Base-by-base conservation (phyloP, 2,797 vertebrate species). In the Chromobotia macracanthus region DNA sequence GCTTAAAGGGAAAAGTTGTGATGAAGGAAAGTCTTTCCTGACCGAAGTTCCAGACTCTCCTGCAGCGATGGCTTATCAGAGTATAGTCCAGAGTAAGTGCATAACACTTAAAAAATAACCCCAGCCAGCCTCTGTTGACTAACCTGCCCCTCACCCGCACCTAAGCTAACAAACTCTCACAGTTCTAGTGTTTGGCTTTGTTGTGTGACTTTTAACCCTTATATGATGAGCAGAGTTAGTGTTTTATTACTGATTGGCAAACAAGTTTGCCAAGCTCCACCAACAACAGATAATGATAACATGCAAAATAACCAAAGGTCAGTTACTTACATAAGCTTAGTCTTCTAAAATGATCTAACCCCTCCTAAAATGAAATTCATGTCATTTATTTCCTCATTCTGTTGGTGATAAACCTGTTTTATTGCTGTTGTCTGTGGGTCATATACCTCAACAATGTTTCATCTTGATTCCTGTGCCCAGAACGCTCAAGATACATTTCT, bases 11-110 rank as follows among this genome's bases (percentile, higher is more conserved):
- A 95, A 87, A 83, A 95, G 95, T 82, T 99, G 97, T 74, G 97
- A 99, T 25, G 93, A 93, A 75, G 98, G 98, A 77, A 94, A 88
- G 80, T 96, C 95, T 0, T 97, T 98, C 89, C 90, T 99, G 48
- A 86, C 19, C 0, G 94, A 95, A 31, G 88, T 92, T 0, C 95
- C 96, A 0, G 94, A 96, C 72, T 97, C 97, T 50, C 94, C 96
- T 38, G 96, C 96, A 5, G 92, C 95, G 0, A 2, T 69, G 0
- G 95, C 88, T 76, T 98, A 95, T 89, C 91, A 68, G 80, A 88
- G 13, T 1, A 96, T 99, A 60, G 95, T 98, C 83, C 93, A 96
- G 44, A 93, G 97, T 98, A 89, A 94, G 97, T 91, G 95, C 10
- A 23, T 3, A 46, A 15, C 31, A n/a, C n/a, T n/a, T n/a, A n/a